Base-by-base conservation (phyloP, 2,797 vertebrate species). In the Gambusia yucatana region DNA sequence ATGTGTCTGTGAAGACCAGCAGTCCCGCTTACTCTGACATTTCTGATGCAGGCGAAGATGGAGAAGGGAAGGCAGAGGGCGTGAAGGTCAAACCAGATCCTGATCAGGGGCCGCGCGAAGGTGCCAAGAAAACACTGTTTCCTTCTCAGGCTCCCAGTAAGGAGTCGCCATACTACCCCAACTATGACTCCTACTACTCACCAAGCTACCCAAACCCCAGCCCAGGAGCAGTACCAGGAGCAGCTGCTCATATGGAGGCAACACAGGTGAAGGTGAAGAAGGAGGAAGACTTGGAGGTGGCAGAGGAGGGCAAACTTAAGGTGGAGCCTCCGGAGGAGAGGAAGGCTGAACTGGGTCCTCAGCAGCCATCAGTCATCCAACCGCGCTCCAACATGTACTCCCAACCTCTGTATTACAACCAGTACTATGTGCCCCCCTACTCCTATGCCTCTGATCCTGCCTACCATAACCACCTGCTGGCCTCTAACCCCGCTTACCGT, bases 21-120 rank as follows among this genome's bases (percentile, higher is more conserved):
- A 99, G 98, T 89, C 98, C 98, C 0, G 98, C 98, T 3, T 99
- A 99, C 91, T 99, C 98, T 0, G 98, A 99, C 90, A 99, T 99
- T 91, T 99, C 98, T 0, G 98, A 99, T 0, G 98, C 98, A 0
- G 98, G 98, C 74, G 98, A 99, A 86, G 98, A 99, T 2, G 98
- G 97, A 3, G 98, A 99, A 87, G 98, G 97, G 78, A 99, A 97
- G 89, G 78, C 96, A 61, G 98, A 99, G 67, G 94, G 94, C 0
- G 55, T 96, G 75, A 99, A 98, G 91, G 95, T 92, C 0, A 98
- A 98, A 91, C 96, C 98, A 77, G 95, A 98, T 0, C 50, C 47
- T 96, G 98, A 99, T 59, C 97, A 97, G 90, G 75, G 96, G 80
- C 93, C 96, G 33, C 97, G 98, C 92, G 98, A 99, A 92, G 95